Evolutionary conservation across 2,888 invertebrate genomes (phyloP).

Genomic region (Nesidiocoris tenuis): DNA sequence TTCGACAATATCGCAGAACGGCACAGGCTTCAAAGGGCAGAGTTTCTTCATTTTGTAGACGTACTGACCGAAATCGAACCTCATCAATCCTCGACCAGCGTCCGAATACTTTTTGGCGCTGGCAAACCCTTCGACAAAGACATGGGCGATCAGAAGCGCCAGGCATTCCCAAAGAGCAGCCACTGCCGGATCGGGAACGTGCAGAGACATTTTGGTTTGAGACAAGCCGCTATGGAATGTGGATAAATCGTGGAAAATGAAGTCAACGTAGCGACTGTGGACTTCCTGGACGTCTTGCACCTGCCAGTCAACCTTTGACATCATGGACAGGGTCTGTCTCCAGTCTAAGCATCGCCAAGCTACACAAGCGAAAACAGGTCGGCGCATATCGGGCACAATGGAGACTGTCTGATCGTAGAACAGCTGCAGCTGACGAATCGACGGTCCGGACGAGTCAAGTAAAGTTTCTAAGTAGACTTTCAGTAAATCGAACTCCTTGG

Average conservation of each 20-base stretch:
- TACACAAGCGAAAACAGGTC: conserved; percentile 85
- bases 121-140: conserved; percentile 90
- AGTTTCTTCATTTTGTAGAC: conserved; percentile 86
- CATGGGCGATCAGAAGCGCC: conserved; percentile 79
- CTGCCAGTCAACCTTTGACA: conserved; percentile 93
- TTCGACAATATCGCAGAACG: conserved; percentile 88
- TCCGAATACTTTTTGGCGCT: conserved; percentile 91
- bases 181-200: conserved; percentile 68
- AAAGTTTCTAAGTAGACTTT: conserved; percentile 83
- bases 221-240: conserved; percentile 74
- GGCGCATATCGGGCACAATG: conserved; percentile 71
- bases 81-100: conserved; percentile 96
- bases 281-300: conserved; percentile 92
- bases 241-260: conserved; percentile 59
- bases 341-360: conserved; percentile 78
- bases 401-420: conserved; percentile 71
- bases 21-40: conserved; percentile 77
- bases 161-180: conserved; percentile 83
- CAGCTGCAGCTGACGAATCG: conserved; percentile 66
- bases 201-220: conserved; percentile 68
- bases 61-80: conserved; percentile 93
- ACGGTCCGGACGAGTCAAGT: conserved; percentile 66
- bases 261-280: conserved; percentile 85
- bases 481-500: conserved; percentile 80
- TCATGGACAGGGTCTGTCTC: conserved; percentile 72